Evolutionary conservation across 2,113 vertebrate genomes (phyloP), one percentile per base, ranked within the genome.

Genomic region (Sylvietta virens): DNA sequence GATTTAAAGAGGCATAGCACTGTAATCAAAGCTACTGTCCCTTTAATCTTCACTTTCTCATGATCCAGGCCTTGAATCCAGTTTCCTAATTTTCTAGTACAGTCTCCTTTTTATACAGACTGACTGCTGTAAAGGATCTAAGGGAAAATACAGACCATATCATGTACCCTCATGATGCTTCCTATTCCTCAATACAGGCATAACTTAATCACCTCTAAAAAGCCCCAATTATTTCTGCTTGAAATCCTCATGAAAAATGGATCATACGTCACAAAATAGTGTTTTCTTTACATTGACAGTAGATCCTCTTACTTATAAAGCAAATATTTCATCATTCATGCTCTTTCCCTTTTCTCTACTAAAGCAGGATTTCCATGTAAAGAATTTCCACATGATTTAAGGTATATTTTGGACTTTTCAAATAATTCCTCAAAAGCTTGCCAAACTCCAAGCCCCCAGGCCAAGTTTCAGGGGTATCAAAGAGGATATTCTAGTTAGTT

Each of bases 191-290:
- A 69, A 53, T 9, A 53, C 5, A 22, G 10, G 7, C 7, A 27
- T 44, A 47, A 48, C 21, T 61, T 61, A 37, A 84, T 48, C 31
- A 79, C 13, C 9, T 66, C 9, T 0, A 24, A 66, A 42, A 77
- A 58, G 3, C 4, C 11, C 3, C 11, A 42, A 8, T 10, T 48
- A 64, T 9, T 51, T 5, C 17, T 78, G 48, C 13, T 90, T 70
- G 45, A 87, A 93, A 67, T 53, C 9, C 23, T 27, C 33, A 50
- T 3, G 23, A 78, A 92, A 78, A 85, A 61, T 65, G 10, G 28
- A 30, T 42, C 15, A 20, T 16, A n/a, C 0, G 0, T 42, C 51
- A 73, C 18, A 57, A 81, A 53, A 27, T 3, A 58, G 27, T 47
- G 10, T 13, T 76, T 85, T 67, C 22, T 60, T 81, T 44, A 74